Evolutionary conservation across 2,888 invertebrate species (phyloP), one percentile per base, ranked within the genome.

Genomic region (Tribolium freemani): DNA sequence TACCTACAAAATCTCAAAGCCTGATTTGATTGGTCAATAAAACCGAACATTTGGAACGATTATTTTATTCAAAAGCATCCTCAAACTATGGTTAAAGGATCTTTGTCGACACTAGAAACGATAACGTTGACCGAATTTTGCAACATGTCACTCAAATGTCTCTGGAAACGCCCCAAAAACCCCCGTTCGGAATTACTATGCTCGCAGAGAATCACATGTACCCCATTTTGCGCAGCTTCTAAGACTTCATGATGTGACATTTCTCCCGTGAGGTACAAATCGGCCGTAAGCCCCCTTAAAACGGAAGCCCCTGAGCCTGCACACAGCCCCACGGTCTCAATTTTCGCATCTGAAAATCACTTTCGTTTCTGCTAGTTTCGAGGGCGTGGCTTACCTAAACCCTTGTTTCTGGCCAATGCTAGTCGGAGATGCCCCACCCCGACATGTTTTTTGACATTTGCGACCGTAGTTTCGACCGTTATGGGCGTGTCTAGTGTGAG

Each of bases 101-200:
- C 96, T 77, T 86, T 88, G 86, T 97, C 97, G 48, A 86, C 84
- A 80, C 90, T 84, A 5, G 96, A 95, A 20, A 96, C 89, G 71
- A 90, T 77, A 5, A 96, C 89, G 75, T 90, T 84, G 6, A 93
- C 89, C 68, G 88, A 83, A 71, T 90, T 74, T 10, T 79, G 73
- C 20, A 87, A 71, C 8, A 83, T 74, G 45, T 73, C 72, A 21
- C 82, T 75, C 46, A 88, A 79, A 10, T 77, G 79, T 5, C 83
- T 77, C 44, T 88, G 86, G 72, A 96, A 93, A 6, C 86, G 86
- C 46, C 87, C 87, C 3, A 98, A 88, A 84, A 92, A 98, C 3
- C 97, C 97, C 73, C 98, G 89, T 86, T 98, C 98, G 0, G 97
- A 96, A 87, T 97, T 96, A 45, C 95, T 96, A 86, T 98, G 98